Conservation (phyloP, 2,113 vertebrate genomes). For the Talpa occidentalis region DNA sequence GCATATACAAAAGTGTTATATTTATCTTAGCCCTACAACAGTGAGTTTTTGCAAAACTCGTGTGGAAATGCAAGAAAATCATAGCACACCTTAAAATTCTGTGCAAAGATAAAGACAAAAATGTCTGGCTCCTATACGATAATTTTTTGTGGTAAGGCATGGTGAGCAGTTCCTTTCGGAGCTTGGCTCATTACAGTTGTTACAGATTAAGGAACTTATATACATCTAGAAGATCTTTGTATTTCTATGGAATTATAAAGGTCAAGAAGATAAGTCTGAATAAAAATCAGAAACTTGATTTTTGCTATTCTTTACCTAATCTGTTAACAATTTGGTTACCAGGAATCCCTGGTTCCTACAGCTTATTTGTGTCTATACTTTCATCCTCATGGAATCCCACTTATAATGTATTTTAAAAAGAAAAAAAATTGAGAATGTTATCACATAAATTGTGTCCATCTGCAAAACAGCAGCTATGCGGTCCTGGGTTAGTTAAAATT, state of each 20-base stretch:
- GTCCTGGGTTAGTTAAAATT: not conserved
- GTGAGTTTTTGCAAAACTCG: not conserved
- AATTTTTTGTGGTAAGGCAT: not conserved
- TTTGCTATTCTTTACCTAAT: slow-evolving; percentile 11
- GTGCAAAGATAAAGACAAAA: not conserved
- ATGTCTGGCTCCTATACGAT: not conserved
- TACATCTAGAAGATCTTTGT: not conserved
- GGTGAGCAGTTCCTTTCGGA: not conserved
- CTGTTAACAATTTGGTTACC: not conserved
- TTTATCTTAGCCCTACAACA: not conserved
- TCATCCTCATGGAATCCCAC: not conserved
- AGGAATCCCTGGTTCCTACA: not conserved
- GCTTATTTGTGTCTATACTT: not conserved
- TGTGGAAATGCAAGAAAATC: not conserved
- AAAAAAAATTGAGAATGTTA: not conserved
- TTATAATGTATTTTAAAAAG: not conserved
- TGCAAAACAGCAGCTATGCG: not conserved
- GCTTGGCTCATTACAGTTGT: not conserved
- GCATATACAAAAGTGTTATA: not conserved
- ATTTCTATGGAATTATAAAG: not conserved
- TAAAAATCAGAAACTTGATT: not conserved
- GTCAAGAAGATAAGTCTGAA: not conserved
- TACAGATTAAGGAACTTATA: not conserved
- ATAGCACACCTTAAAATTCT: not conserved
- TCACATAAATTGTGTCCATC: not conserved